These are phyloP conservation scores for Autographa gamma DNA, from an alignment of 2,888 invertebrate genomes.

Conservation along the genomic window DNA sequence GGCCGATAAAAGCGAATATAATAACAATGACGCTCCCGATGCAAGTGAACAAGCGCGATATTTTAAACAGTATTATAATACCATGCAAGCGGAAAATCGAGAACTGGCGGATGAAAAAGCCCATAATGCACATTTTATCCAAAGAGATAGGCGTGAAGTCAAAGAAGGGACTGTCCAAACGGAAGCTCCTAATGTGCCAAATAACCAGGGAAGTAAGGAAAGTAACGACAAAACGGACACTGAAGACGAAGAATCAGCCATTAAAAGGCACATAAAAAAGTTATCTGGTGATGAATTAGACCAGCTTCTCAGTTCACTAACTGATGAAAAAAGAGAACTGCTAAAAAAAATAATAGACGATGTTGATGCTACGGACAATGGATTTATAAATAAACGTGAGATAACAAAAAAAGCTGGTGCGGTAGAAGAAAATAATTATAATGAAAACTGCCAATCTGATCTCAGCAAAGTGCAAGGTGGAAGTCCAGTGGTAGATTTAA, in stretches of 20 bases:
- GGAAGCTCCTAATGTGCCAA: slow-evolving; percentile 46
- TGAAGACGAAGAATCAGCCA: slow-evolving; percentile 79
- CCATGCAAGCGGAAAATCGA: slow-evolving; percentile 66
- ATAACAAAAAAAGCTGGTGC: slow-evolving; percentile 84
- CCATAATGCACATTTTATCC: slow-evolving; percentile 60
- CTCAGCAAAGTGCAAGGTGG: slow-evolving; percentile 74
- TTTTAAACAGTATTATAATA: slow-evolving; percentile 66
- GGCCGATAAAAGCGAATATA: slow-evolving; percentile 62
- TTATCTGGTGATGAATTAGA: slow-evolving; percentile 78
- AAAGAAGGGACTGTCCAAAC: slow-evolving; percentile 48
- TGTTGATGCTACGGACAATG: slow-evolving; percentile 55
- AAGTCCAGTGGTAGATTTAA: slow-evolving; percentile 63
- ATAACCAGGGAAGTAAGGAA: slow-evolving; percentile 52
- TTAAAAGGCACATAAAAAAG: slow-evolving; percentile 80
- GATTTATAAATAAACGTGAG: slow-evolving; percentile 78
- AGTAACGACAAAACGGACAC: slow-evolving; percentile 55
- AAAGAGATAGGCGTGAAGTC: slow-evolving; percentile 73
- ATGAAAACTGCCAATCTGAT: slow-evolving; percentile 76
- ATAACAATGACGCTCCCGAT: slow-evolving; percentile 62
- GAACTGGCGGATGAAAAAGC: slow-evolving; percentile 60
- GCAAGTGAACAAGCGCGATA: slow-evolving; percentile 60
- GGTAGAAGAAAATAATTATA: slow-evolving; percentile 76
- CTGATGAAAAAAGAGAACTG: slow-evolving; percentile 79
- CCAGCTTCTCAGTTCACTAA: slow-evolving; percentile 77
- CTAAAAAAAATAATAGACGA: slow-evolving; percentile 80